A percentile compares a stretch with the other conserved stretches of the same genome.
Conservation (phyloP, 2,888 invertebrate species). For the Beris chalybata region DNA sequence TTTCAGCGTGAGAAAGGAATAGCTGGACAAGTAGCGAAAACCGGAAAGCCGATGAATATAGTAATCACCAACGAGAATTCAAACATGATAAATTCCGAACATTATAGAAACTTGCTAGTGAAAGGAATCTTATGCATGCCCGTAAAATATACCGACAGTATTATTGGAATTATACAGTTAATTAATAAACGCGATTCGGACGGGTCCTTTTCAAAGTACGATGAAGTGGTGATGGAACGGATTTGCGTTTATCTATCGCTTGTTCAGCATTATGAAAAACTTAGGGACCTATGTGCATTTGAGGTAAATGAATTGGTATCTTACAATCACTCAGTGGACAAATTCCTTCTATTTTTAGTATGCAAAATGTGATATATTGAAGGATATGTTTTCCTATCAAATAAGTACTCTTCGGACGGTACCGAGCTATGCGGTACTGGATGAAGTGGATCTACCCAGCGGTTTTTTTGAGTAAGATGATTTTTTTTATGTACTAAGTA, state of each 20-base stretch:
- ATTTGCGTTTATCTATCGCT: slow-evolving; percentile 36
- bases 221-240: background rate
- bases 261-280: slow-evolving; percentile 25
- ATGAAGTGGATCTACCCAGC: background rate
- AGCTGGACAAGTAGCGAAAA: slow-evolving; percentile 11
- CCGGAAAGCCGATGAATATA: slow-evolving; percentile 4
- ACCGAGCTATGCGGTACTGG: slow-evolving; percentile 4
- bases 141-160: background rate
- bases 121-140: slow-evolving; percentile 1
- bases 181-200: slow-evolving; percentile 6
- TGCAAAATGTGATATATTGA: slow-evolving; percentile 5
- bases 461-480: slow-evolving; percentile 15
- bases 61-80: background rate
- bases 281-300: slow-evolving; percentile 22
- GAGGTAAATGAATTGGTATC: background rate
- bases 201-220: background rate
- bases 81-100: background rate
- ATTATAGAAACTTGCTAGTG: background rate
- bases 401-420: slow-evolving; percentile 2
- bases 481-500: too few species aligned
- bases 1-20: slow-evolving; percentile 19
- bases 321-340: background rate
- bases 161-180: slow-evolving; percentile 13
- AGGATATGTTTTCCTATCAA: slow-evolving; percentile 4
- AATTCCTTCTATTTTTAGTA: background rate